A percentile compares a stretch with the other conserved stretches of the same genome.
Evolutionary conservation across 2,797 vertebrate species (phyloP).

Genomic region (Hoplostethus atlanticus): DNA sequence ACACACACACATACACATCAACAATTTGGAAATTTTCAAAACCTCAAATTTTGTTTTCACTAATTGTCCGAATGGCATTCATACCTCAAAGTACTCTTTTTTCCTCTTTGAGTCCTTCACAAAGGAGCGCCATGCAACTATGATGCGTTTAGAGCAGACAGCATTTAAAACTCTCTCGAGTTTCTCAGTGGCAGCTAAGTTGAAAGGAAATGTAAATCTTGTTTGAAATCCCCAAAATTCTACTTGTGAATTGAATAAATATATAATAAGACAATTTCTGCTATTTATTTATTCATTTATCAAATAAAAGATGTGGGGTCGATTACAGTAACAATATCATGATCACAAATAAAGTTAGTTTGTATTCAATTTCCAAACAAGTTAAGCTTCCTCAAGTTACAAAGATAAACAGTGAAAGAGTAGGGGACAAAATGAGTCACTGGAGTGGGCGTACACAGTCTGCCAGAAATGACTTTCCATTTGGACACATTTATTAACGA

Average conservation of each 20-base stretch:
- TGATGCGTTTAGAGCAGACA: conserved; percentile 55
- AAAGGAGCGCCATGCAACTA: conserved; percentile 74
- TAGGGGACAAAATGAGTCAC: conserved; percentile 67
- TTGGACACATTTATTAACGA: conserved; percentile 55
- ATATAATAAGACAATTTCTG: background rate
- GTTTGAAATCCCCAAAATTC: background rate
- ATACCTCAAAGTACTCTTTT: conserved; percentile 82
- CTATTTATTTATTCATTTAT: background rate
- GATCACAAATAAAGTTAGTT: background rate
- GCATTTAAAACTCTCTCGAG: conserved; percentile 69
- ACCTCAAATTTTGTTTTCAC: background rate
- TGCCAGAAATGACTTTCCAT: conserved; percentile 38
- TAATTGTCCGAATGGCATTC: background rate
- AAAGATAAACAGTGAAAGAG: conserved; percentile 21
- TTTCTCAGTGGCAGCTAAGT: conserved; percentile 72
- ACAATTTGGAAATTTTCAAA: background rate
- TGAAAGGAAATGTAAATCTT: conserved; percentile 33
- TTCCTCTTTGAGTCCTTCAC: conserved; percentile 70
- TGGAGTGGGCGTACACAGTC: conserved; percentile 30
- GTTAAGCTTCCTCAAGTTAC: conserved; percentile 5
- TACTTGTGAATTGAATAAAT: background rate
- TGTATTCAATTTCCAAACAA: conserved; percentile 11
- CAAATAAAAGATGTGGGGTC: background rate
- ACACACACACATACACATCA: conserved; percentile 14
- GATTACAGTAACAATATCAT: background rate